These are phyloP conservation scores for Pan troglodytes DNA, from an alignment of 2,113 vertebrate species.

Conservation along the genomic window NHGRI_mPanTro3-v2.1_pri NC_072417.2:19555001-19555500, in stretches of 20 bases:
- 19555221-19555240: not conserved
- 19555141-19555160: not conserved
- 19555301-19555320: not conserved
- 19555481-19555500: not conserved
- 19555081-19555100: conserved; percentile 11
- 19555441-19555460: conserved; percentile 46
- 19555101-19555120: not conserved
- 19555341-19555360: not conserved
- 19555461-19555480: conserved; percentile 24
- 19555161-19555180: not conserved
- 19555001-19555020: not conserved
- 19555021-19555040: not conserved
- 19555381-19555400: not conserved
- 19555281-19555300: not conserved
- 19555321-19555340: not conserved
- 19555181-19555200: not conserved
- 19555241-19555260: not conserved
- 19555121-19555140: not conserved
- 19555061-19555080: not conserved
- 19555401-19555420: conserved; percentile 39
- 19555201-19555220: not conserved
- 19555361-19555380: conserved; percentile 30
- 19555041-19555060: conserved; percentile 2
- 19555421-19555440: not conserved
- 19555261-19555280: not conserved